phyloP scores from a whole-genome alignment of 1,140 invertebrate species.

The Cecropterus lyciades region DNA sequence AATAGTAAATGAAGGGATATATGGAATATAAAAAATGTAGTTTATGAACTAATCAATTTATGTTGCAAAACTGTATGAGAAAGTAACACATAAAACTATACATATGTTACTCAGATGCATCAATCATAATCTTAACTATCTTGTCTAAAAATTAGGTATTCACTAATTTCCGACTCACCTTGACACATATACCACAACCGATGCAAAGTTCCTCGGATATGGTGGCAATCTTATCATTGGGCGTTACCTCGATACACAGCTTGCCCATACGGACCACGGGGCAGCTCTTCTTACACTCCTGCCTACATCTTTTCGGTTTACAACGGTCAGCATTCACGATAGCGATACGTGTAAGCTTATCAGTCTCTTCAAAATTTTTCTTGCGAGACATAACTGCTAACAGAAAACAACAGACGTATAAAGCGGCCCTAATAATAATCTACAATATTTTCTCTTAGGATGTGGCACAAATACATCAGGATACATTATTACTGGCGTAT shows the following conservation, averaged over 20 bases:
- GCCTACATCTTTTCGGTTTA: slow-evolving; percentile 99
- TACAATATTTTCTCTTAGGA: slow-evolving; percentile 43
- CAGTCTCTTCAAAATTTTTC: slow-evolving; percentile 92
- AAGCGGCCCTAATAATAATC: background rate
- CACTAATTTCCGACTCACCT: slow-evolving; percentile 82
- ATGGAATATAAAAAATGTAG: too few relatives aligned
- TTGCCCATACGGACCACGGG: slow-evolving; percentile 99
- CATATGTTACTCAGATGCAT: too few relatives aligned
- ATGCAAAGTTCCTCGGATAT: slow-evolving; percentile 99
- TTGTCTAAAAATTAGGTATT: background rate
- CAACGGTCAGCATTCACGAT: slow-evolving; percentile 99
- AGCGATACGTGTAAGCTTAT: slow-evolving; percentile 97
- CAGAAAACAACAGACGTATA: slow-evolving; percentile 38
- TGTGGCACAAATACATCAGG: slow-evolving; percentile 61
- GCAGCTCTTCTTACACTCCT: slow-evolving; percentile 99
- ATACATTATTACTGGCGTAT: slow-evolving; percentile 48
- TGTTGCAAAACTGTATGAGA: too few relatives aligned
- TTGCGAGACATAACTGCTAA: slow-evolving; percentile 88
- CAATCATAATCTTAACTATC: too few relatives aligned
- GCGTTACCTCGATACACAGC: slow-evolving; percentile 98
- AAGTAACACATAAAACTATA: too few relatives aligned
- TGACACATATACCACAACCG: slow-evolving; percentile 99
- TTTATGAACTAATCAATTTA: too few relatives aligned
- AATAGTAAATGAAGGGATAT: too few relatives aligned
- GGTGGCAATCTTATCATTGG: slow-evolving; percentile 98